Conservation (phyloP, 2,113 vertebrate genomes). For the Phasianus colchicus region DNA sequence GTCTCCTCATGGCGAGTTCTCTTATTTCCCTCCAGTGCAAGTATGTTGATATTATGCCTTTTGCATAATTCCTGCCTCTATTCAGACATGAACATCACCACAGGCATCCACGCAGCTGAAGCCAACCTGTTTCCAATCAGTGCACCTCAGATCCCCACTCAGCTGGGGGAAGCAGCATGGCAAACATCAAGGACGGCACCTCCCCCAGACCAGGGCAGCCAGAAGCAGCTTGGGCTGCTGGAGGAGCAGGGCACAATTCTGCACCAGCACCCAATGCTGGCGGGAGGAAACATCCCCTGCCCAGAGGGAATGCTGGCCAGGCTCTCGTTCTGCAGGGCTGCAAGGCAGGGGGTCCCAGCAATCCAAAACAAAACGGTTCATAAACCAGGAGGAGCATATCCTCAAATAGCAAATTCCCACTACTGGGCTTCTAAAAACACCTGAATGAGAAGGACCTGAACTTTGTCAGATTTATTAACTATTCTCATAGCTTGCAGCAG, state of each 20-base stretch:
- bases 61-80: background rate
- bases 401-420: background rate
- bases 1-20: background rate
- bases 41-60: no score
- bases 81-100: rapidly evolving
- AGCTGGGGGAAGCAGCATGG: background rate
- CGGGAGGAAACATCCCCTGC: background rate
- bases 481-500: background rate
- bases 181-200: rapidly evolving
- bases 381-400: background rate
- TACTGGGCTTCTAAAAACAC: background rate
- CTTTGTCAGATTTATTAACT: background rate
- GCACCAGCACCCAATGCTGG: background rate
- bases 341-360: background rate
- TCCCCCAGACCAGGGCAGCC: background rate
- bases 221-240: no score
- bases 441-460: background rate
- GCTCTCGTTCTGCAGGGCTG: background rate
- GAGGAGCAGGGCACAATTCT: background rate
- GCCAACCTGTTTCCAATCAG: background rate
- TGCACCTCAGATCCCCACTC: background rate
- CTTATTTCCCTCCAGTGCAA: background rate
- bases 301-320: no score
- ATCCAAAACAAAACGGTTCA: background rate
- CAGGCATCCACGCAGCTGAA: rapidly evolving